A percentile compares a stretch with the other conserved stretches of the same genome.
Evolutionary conservation across 2,113 vertebrate species (phyloP).

Genomic region (Aegithalos caudatus): DNA sequence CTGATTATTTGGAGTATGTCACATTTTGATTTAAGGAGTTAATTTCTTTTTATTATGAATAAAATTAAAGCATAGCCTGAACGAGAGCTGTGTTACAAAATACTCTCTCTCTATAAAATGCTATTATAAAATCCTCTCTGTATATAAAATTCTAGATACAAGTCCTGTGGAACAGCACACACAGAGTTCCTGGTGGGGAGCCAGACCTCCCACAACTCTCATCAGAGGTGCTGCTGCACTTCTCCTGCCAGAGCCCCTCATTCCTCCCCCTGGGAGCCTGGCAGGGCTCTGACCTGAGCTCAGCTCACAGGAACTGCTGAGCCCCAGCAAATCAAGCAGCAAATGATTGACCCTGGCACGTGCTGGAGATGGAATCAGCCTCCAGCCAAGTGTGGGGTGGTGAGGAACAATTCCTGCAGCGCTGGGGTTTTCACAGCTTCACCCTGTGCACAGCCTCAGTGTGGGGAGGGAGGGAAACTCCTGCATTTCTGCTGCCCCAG

Average conservation of each 20-base stretch:
- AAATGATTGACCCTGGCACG: slow-evolving; percentile 49
- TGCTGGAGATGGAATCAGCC: not conserved
- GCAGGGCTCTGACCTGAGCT: not conserved
- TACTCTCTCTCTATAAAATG: not conserved
- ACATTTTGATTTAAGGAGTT: not conserved
- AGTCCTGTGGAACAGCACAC: rapidly evolving
- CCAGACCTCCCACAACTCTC: not conserved
- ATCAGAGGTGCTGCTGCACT: not conserved
- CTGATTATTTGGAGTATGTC: not conserved
- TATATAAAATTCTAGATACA: rapidly evolving
- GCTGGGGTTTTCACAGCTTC: not conserved
- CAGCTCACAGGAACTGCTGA: not conserved
- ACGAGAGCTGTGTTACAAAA: not conserved
- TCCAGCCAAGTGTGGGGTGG: not conserved
- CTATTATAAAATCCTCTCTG: not conserved
- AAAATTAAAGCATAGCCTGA: not conserved
- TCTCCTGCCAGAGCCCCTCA: not conserved
- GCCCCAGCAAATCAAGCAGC: not conserved
- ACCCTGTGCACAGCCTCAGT: not conserved
- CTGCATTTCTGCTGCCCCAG: not conserved
- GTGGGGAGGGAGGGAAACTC: not conserved
- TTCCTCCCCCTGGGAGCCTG: not conserved
- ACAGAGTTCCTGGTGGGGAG: not conserved
- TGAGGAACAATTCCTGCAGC: not conserved
- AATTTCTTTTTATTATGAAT: not conserved